These are phyloP conservation scores for Sula dactylatra DNA, from an alignment of 2,113 vertebrate species.

Conservation along the genomic window DNA sequence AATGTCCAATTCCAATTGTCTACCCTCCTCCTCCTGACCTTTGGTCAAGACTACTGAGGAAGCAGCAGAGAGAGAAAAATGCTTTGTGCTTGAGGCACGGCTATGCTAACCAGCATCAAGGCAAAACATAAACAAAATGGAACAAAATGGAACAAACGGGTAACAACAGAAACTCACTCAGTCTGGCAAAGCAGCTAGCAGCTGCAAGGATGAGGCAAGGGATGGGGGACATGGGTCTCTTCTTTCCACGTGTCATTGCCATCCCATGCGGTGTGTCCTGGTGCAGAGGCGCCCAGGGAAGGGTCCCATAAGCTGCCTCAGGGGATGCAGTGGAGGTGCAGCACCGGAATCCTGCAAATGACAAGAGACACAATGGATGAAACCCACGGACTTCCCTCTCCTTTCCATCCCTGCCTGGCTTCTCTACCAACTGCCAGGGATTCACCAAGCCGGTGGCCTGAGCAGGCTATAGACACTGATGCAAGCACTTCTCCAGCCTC, in stretches of 20 bases:
- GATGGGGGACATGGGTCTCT: constrained; percentile 22
- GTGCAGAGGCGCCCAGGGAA: constrained; percentile 12
- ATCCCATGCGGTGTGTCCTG: constrained; percentile 42
- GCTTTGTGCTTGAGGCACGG: neutral
- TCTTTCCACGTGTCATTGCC: constrained; percentile 36
- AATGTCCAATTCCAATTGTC: neutral
- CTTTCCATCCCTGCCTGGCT: neutral
- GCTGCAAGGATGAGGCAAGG: constrained; percentile 59
- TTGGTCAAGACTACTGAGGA: neutral
- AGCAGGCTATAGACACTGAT: neutral
- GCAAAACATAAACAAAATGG: neutral
- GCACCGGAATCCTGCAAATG: neutral
- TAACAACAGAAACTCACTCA: constrained; percentile 66
- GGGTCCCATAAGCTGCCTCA: constrained; percentile 69
- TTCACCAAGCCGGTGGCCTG: neutral
- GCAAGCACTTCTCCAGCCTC: neutral
- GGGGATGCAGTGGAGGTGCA: neutral
- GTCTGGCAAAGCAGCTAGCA: constrained; percentile 52
- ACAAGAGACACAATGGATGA: neutral
- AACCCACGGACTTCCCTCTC: neutral
- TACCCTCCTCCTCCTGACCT: neutral
- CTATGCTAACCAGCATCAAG: neutral
- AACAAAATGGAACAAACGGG: neutral
- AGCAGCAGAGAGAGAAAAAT: neutral
- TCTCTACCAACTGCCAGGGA: neutral